Base-by-base conservation (phyloP, 2,113 vertebrate species). In the Triplophysa tibetana region DNA sequence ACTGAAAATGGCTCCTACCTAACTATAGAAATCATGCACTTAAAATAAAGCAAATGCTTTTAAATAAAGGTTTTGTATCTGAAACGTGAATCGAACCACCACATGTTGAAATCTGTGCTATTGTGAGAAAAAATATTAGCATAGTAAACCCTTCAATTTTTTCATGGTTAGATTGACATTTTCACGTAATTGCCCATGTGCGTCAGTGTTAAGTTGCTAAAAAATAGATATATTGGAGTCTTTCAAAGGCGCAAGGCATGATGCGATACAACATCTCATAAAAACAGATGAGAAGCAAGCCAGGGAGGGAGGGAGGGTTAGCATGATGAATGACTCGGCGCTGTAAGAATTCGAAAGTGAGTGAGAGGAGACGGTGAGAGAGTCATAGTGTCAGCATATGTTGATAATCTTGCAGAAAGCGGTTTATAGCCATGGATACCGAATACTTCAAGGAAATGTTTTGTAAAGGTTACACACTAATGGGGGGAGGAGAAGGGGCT, bases 371-470 rank as follows among this genome's bases (percentile, higher is more conserved):
- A 38, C 43, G 81, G 69, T 50, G 62, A 45, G 75, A 72, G 68
- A 14, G 56, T 43, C 48, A 64, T 54, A 78, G 58, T 56, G 87
- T 89, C 87, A 73, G 69, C 84, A 33, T 48, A 81, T 88, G 75
- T 77, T 64, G 75, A 87, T 87, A 87, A 87, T 81, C 85, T 7
- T 84, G 65, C 75, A 68, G 82, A 84, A 85, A 87, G 67, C 74
- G 77, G 77, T 81, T 83, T 23, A 88, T 91, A 85, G 79, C 88
- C 86, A 88, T 90, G 90, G 92, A 85, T 85, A 92, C 91, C 7
- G 82, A 91, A 91, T 86, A 90, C 89, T 90, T 86, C 90, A 88
- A 89, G 82, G 82, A 90, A 87, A 84, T 85, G 76, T 74, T n/a
- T n/a, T 85, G 43, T 43, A 26, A 8, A 41, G 58, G 62, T 70